Evolutionary conservation across 2,888 invertebrate species (phyloP).

Genomic region (Chymomyza procnemis): DNA sequence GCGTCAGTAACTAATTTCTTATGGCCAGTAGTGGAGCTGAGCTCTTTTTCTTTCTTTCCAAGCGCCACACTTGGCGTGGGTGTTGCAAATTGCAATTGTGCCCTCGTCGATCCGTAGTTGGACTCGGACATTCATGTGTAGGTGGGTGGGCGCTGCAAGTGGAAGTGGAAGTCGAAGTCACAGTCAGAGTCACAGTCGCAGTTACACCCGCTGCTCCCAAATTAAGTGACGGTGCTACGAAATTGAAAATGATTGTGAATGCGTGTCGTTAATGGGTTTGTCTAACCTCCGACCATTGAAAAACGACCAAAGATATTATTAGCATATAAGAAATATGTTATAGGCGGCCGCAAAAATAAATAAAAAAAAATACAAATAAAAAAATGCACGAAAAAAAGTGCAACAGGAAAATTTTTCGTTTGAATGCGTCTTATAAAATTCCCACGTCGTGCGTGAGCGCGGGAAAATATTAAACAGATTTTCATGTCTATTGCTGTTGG

Average conservation of each 20-base stretch:
- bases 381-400: background rate
- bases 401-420: background rate
- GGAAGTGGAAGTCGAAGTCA: conserved; percentile 4
- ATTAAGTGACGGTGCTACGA: conserved; percentile 58
- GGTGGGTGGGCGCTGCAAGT: conserved; percentile 53
- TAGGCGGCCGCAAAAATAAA: too few relatives aligned
- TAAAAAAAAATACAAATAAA: background rate
- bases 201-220: conserved; percentile 51
- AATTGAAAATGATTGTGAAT: conserved; percentile 28
- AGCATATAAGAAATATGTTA: background rate
- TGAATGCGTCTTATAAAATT: conserved; percentile 42
- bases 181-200: background rate
- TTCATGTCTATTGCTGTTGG: conserved; percentile 35
- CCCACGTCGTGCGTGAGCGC: conserved; percentile 68
- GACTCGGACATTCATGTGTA: conserved; percentile 15
- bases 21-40: conserved; percentile 7
- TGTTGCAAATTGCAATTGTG: conserved; percentile 62
- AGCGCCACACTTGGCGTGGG: conserved; percentile 39
- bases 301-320: background rate
- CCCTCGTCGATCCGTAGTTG: conserved; percentile 29
- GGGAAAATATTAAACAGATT: conserved; percentile 65
- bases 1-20: conserved; percentile 71
- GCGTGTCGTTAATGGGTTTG: conserved; percentile 60
- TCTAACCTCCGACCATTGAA: conserved; percentile 48
- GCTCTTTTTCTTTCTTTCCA: background rate